Conservation (phyloP, 2,888 invertebrate species). For the Sussaba pulchella region DNA sequence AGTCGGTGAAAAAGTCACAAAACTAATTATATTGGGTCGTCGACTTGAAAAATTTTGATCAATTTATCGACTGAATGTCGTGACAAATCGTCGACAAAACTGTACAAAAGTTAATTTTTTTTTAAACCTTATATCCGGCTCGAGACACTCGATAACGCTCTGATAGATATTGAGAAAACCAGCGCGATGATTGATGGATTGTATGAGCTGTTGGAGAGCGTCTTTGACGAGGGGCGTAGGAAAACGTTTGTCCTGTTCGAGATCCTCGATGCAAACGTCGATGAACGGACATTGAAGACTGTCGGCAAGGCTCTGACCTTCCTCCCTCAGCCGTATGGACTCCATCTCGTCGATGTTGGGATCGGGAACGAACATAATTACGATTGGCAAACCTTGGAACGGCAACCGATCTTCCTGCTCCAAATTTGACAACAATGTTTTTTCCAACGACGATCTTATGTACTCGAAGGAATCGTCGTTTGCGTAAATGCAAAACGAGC, state of each 20-base stretch:
- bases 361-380: constrained; percentile 96
- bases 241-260: constrained; percentile 86
- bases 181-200: constrained; percentile 92
- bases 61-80: no score
- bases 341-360: constrained; percentile 93
- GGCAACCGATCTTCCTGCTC: constrained; percentile 95
- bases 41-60: no score
- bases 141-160: constrained; percentile 91
- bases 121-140: constrained; percentile 91
- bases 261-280: constrained; percentile 88
- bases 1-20: no score
- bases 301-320: constrained; percentile 95
- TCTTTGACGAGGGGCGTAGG: constrained; percentile 89
- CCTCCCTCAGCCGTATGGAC: constrained; percentile 93
- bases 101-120: no score
- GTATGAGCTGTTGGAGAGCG: constrained; percentile 90
- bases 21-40: no score
- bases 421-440: constrained; percentile 94
- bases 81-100: no score
- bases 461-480: constrained; percentile 97
- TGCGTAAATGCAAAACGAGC: constrained; percentile 95
- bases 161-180: constrained; percentile 90
- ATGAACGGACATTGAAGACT: constrained; percentile 95
- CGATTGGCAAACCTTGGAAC: constrained; percentile 94
- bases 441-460: constrained; percentile 95